Percentiles rank a stretch among this genome's conserved stretches.
phyloP scores from a whole-genome alignment of 2,888 invertebrate species.

The Myathropa florea region DNA sequence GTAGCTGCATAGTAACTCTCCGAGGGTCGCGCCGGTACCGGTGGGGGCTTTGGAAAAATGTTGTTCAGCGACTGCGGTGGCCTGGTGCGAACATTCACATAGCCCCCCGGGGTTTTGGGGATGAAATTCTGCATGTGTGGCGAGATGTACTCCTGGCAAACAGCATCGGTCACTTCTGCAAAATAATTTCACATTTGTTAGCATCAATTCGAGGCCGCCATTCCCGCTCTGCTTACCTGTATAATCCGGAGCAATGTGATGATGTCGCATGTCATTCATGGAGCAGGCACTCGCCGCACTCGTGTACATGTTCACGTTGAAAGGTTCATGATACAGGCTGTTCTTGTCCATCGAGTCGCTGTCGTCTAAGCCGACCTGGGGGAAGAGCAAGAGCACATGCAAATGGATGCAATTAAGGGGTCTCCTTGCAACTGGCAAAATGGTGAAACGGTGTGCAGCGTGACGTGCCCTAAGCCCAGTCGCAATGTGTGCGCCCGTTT shows the following conservation, averaged over 20 bases:
- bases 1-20: constrained; percentile 88
- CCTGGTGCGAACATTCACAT: constrained; percentile 80
- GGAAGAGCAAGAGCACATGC: constrained; percentile 34
- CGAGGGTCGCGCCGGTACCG: constrained; percentile 86
- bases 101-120: constrained; percentile 80
- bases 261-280: constrained; percentile 81
- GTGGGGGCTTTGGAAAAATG: constrained; percentile 84
- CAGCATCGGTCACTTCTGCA: constrained; percentile 83
- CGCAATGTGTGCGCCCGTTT: not conserved
- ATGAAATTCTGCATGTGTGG: constrained; percentile 83
- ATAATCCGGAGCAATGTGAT: constrained; percentile 83
- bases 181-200: constrained; percentile 54
- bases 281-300: constrained; percentile 81
- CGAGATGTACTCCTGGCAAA: constrained; percentile 83
- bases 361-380: constrained; percentile 79
- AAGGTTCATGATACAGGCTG: constrained; percentile 81
- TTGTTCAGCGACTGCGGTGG: constrained; percentile 82
- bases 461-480: not conserved
- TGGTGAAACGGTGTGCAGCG: constrained; percentile 5
- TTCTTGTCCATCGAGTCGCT: constrained; percentile 81
- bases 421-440: too few relatives aligned
- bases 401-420: constrained; percentile 56
- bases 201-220: not conserved
- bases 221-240: constrained; percentile 81
- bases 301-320: constrained; percentile 81